phyloP scores from a whole-genome alignment of 1,140 invertebrate species.

The Sitophilus oryzae region DNA sequence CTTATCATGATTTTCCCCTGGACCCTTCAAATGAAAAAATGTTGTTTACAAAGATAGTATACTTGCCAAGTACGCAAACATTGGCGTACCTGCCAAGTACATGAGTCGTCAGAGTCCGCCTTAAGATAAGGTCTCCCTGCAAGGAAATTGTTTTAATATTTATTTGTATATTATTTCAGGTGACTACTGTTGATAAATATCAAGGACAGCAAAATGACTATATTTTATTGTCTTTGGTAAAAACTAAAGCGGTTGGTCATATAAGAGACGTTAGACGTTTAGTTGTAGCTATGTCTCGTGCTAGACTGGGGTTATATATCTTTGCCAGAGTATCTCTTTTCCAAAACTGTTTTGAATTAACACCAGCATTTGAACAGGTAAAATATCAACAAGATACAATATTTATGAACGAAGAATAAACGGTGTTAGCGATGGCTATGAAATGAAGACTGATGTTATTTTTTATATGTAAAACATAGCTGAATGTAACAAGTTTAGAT shows the following conservation, averaged over 20 bases:
- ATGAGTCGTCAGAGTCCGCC: too few species aligned
- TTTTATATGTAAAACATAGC: not conserved
- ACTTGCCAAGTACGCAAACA: too few species aligned
- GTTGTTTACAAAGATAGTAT: too few species aligned
- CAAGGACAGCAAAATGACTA: conserved; percentile 99
- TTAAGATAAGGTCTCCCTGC: too few species aligned
- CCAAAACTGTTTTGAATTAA: conserved; percentile 93
- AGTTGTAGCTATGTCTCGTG: conserved; percentile 96
- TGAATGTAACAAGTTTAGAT: too few species aligned
- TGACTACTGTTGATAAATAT: conserved; percentile 97
- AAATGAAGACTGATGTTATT: too few species aligned
- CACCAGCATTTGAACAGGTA: conserved; percentile 88
- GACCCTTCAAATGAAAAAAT: too few species aligned
- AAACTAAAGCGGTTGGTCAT: conserved; percentile 95
- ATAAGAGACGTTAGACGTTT: conserved; percentile 92
- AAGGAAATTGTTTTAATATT: too few species aligned
- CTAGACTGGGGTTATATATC: conserved; percentile 93
- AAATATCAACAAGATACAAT: conserved; percentile 26
- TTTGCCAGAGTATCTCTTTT: conserved; percentile 91
- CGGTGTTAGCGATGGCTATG: too few species aligned
- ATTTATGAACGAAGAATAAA: conserved; percentile 13
- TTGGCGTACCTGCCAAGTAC: too few species aligned
- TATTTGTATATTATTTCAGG: conserved; percentile 40
- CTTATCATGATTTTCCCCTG: too few species aligned
- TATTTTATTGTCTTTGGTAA: conserved; percentile 91